Evolutionary conservation across 2,113 vertebrate genomes (phyloP).

Genomic region (Mobula hypostoma): DNA sequence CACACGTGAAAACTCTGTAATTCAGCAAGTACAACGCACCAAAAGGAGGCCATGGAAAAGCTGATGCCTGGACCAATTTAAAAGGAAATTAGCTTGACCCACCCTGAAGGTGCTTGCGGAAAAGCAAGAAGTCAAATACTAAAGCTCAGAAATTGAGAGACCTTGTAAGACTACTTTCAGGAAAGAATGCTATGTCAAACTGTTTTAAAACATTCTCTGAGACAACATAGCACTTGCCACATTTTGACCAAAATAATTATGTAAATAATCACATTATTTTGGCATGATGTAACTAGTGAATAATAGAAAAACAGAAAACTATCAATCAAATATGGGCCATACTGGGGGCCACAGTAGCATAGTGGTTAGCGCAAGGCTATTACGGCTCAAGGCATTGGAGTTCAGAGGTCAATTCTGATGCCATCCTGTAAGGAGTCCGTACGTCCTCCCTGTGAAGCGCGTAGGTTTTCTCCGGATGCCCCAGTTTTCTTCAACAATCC

Average conservation of each 20-base stretch:
- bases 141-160: neutral
- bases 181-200: constrained; percentile 2
- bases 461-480: no score
- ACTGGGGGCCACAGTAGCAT: no score
- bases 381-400: no score
- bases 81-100: neutral
- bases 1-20: neutral
- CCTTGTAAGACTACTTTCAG: neutral
- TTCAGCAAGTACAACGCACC: neutral
- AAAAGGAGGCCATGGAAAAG: neutral
- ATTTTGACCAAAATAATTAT: neutral
- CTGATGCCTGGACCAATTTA: neutral
- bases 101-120: neutral
- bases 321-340: no score
- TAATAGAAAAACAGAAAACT: neutral
- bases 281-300: neutral
- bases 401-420: no score
- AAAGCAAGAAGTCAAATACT: neutral
- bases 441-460: no score
- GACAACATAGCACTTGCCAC: neutral
- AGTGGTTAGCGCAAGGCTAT: no score
- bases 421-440: no score
- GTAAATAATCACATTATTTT: neutral
- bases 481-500: no score
- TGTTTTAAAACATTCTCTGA: neutral